phyloP scores from a whole-genome alignment of 1,140 invertebrate species.

The Atta texana region DNA sequence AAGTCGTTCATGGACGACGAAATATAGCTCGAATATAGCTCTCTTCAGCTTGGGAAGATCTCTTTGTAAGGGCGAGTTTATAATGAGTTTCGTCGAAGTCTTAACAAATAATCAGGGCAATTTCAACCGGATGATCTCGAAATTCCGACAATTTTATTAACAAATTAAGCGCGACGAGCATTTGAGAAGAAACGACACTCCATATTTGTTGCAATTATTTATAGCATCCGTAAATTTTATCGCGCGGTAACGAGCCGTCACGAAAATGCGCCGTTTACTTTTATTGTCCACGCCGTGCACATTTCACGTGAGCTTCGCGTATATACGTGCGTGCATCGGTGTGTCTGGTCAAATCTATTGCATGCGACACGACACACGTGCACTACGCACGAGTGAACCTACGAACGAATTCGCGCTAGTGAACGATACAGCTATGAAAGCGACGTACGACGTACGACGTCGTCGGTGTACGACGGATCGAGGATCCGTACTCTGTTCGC shows the following conservation, averaged over 20 bases:
- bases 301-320: not conserved
- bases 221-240: conserved; percentile 49
- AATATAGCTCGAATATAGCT: not conserved
- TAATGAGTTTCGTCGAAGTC: not conserved
- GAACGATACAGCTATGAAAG: not conserved
- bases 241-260: conserved; percentile 12
- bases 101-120: not conserved
- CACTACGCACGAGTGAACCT: not conserved
- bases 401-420: conserved; percentile 7
- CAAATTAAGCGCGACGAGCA: not conserved
- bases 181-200: not conserved
- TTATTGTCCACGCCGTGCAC: not conserved
- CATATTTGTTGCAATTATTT: conserved; percentile 36
- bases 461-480: not conserved
- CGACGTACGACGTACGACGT: not conserved
- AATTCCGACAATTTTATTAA: conserved; percentile 27
- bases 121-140: not conserved
- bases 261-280: conserved; percentile 42
- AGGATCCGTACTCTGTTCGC: too few relatives aligned
- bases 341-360: too few relatives aligned
- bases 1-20: not conserved
- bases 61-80: conserved; percentile 3
- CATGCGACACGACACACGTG: not conserved
- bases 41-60: not conserved
- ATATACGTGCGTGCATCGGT: not conserved